Evolutionary conservation across 1,140 invertebrate species (phyloP), one percentile per base, ranked within the genome.

Genomic region (Drosophila virilis): DNA sequence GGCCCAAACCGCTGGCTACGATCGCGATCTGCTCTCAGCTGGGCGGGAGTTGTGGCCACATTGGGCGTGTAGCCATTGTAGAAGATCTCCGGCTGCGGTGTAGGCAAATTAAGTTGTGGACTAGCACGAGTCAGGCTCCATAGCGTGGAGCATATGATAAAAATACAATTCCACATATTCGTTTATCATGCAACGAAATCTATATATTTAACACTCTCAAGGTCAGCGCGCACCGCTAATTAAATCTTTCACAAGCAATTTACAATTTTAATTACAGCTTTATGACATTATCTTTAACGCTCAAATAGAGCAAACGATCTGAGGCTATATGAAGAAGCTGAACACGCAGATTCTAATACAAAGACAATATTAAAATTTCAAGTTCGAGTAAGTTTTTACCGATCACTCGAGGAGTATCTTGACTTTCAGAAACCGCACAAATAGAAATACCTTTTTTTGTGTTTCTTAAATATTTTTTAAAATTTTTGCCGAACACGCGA

Each of bases 61-160:
- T 79, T 79, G 9, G 86, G 90, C 57, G 91, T 81, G 42, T 90
- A 91, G 6, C 90, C 89, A 62, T 92, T 92, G 50, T 85, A 90
- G 52, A 57, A 80, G 17, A 91, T 62, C 35, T 92, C 82, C 0
- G 91, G 88, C 9, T 77, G 77, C 6, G 88, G 84, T 3, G 93
- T 94, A 6, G 94, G 93, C 40, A 94, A 77, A 77, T 94, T 93
- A 40, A 94, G 81, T 72, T 94, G 94, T 1, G 93, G 93, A 57
- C 57, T 60, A 28, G 74, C 84, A 22, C 22, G 48, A 37, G 58
- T 50, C 7, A 75, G 45, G 45, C 51, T 45, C 32, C 67, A 73
- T 37, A 68, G 38, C 10, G 64, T 38, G 15, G 64, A 45, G 59
- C 51, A 58, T 51, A 76, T 45, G 22, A 74, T 37, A 67, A 71